These are phyloP conservation scores for Aplocera efformata DNA, from an alignment of 2,888 invertebrate species.

Conservation along the genomic window DNA sequence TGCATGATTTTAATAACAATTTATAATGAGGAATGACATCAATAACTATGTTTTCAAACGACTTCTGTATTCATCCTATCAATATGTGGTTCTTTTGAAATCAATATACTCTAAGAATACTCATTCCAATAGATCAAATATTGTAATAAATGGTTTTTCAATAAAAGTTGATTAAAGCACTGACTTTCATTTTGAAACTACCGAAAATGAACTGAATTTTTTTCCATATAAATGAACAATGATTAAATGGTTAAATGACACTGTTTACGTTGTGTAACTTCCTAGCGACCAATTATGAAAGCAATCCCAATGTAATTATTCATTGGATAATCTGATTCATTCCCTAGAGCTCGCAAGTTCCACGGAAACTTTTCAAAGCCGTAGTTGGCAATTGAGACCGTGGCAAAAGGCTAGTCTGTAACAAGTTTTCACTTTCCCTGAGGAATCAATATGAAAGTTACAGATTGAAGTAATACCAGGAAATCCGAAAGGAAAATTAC, in stretches of 20 bases:
- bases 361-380: constrained; percentile 13
- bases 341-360: constrained; percentile 19
- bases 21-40: too few relatives aligned
- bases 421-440: constrained; percentile 21
- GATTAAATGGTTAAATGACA: not conserved
- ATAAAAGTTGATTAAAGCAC: constrained; percentile 4
- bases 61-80: constrained; percentile 1
- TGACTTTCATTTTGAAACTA: not conserved
- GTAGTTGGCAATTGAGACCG: constrained; percentile 15
- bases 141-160: constrained; percentile 9
- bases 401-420: constrained; percentile 16
- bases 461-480: constrained; percentile 4
- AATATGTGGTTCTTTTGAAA: not conserved
- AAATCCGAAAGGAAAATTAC: constrained; percentile 4
- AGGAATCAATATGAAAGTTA: constrained; percentile 21
- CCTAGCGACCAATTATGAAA: too few relatives aligned
- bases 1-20: too few relatives aligned
- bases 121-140: constrained; percentile 9
- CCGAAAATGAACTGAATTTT: too few relatives aligned
- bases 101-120: not conserved
- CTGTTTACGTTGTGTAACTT: not conserved
- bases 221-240: too few relatives aligned
- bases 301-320: constrained; percentile 8
- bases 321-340: constrained; percentile 19
- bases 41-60: too few relatives aligned